Conservation (phyloP, 2,113 vertebrate species). For the Alethe diademata region DNA sequence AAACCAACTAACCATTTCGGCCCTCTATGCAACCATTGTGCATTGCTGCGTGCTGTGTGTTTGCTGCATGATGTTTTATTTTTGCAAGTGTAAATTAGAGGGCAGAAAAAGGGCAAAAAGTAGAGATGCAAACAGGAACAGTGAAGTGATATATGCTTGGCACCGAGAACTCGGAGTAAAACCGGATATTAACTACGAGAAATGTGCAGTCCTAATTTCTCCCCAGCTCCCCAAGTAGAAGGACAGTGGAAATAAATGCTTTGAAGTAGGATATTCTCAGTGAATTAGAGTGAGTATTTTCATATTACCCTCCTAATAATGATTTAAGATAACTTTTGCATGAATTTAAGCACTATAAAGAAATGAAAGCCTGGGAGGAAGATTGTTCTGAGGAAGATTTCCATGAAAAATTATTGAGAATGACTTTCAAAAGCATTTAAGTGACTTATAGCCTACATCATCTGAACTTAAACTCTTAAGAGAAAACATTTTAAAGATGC, state of each 20-base stretch:
- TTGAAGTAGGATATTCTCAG: neutral
- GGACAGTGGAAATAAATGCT: constrained; percentile 38
- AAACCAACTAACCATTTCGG: neutral
- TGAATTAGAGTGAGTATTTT: constrained; percentile 45
- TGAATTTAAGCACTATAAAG: constrained; percentile 13
- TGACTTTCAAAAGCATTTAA: constrained; percentile 37
- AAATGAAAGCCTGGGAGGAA: constrained; percentile 7
- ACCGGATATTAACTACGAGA: constrained; percentile 23
- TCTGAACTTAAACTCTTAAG: constrained; percentile 10
- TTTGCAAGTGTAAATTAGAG: constrained; percentile 27
- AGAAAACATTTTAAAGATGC: neutral
- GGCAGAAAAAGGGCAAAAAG: neutral
- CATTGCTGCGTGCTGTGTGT: neutral
- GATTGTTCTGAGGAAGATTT: constrained; percentile 21
- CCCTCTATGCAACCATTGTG: neutral
- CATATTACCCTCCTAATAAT: constrained; percentile 44
- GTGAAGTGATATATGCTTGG: neutral
- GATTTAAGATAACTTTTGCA: constrained; percentile 39
- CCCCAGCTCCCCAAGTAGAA: constrained; percentile 26
- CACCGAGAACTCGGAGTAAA: neutral
- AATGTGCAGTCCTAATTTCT: constrained; percentile 42
- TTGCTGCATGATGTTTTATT: neutral
- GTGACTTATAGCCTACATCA: constrained; percentile 7
- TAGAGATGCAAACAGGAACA: neutral
- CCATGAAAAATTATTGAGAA: constrained; percentile 10